Percentiles rank a stretch among this genome's conserved stretches.
Evolutionary conservation across 2,797 vertebrate species (phyloP).

Genomic region (Phataginus tricuspis): DNA sequence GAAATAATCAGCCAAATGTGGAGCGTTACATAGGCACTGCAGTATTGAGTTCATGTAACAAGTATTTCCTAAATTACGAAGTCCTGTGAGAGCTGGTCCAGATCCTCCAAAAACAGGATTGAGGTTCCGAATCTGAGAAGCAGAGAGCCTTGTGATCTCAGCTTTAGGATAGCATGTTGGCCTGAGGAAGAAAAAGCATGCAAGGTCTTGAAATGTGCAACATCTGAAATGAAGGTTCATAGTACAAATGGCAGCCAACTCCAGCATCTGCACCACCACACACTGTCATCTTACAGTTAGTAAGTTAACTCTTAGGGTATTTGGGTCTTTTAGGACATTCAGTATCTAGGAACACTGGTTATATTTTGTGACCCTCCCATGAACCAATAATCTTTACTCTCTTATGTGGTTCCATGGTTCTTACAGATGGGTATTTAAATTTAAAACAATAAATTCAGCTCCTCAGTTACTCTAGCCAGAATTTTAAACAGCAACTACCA

Average conservation of each 20-base stretch:
- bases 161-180: slow-evolving; percentile 91
- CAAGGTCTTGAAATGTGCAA: not conserved
- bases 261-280: not conserved
- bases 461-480: not conserved
- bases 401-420: not conserved
- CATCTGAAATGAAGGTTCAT: not conserved
- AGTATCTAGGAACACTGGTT: not conserved
- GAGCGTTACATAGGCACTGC: slow-evolving; percentile 97
- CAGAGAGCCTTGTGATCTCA: slow-evolving; percentile 94
- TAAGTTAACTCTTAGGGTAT: not conserved
- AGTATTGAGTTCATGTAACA: slow-evolving; percentile 99
- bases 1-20: slow-evolving; percentile 95
- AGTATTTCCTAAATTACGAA: slow-evolving; percentile 98
- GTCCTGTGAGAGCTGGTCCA: slow-evolving; percentile 94
- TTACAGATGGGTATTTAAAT: not conserved
- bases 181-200: slow-evolving; percentile 74
- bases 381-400: not conserved
- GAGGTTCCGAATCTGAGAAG: slow-evolving; percentile 96
- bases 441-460: not conserved
- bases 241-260: not conserved
- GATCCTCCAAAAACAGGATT: slow-evolving; percentile 96
- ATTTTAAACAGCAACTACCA: not conserved
- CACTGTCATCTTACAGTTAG: not conserved
- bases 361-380: not conserved
- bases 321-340: not conserved